Conservation (phyloP, 2,888 invertebrate genomes). For the Phragmatobia fuliginosa region DNA sequence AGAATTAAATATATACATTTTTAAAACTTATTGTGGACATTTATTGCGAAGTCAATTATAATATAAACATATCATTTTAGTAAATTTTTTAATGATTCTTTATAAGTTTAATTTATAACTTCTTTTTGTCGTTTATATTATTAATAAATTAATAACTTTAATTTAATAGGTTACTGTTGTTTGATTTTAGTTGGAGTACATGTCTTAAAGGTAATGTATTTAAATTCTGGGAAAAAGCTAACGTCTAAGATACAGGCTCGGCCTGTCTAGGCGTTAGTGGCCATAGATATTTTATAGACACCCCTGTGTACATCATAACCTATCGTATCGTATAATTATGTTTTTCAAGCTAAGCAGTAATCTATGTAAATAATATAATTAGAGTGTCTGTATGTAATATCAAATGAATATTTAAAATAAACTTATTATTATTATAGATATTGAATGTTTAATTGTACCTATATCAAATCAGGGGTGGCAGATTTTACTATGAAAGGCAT, state of each 20-base stretch:
- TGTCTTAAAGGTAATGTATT: no score
- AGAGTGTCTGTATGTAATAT: no score
- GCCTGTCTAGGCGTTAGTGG: no score
- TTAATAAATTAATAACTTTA: not conserved
- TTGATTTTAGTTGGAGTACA: not conserved
- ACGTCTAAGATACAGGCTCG: no score
- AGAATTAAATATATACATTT: constrained; percentile 17
- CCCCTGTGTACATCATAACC: no score
- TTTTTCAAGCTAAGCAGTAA: no score
- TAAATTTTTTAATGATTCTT: constrained; percentile 16
- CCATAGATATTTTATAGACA: no score
- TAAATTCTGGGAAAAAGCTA: no score
- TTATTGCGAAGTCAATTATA: constrained; percentile 26
- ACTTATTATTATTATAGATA: no score
- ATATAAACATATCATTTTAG: constrained; percentile 33
- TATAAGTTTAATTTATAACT: constrained; percentile 28
- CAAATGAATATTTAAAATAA: no score
- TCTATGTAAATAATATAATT: no score
- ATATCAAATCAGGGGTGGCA: not conserved
- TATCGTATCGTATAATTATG: no score
- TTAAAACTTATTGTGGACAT: constrained; percentile 15
- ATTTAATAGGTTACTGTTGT: not conserved
- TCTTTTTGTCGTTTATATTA: not conserved
- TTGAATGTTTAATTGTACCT: not conserved
- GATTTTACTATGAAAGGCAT: rapidly evolving